Evolutionary conservation across 2,113 vertebrate species (phyloP).

Genomic region (Pollimyrus isidori): DNA sequence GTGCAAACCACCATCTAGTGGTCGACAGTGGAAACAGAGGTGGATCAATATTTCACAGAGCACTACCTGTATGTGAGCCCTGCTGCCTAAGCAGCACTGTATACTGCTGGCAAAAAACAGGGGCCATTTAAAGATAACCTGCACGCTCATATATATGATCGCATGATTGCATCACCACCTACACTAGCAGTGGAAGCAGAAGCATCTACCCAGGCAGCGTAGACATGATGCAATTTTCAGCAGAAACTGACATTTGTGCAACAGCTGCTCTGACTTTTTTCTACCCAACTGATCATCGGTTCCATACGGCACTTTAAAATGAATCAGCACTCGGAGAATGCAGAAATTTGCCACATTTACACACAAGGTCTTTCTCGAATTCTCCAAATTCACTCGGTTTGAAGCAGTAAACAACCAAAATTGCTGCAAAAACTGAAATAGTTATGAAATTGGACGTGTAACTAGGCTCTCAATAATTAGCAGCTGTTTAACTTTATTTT

Average conservation of each 20-base stretch:
- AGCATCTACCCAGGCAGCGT: background rate
- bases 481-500: background rate
- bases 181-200: background rate
- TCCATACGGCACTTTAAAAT: conserved; percentile 53
- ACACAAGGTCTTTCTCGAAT: conserved; percentile 27
- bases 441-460: background rate
- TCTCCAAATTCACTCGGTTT: conserved; percentile 35
- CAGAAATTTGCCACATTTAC: conserved; percentile 41
- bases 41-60: background rate
- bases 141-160: background rate
- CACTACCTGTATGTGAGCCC: background rate
- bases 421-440: background rate
- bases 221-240: conserved; percentile 8
- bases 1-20: conserved; percentile 3
- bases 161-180: background rate
- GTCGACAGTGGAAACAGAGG: background rate
- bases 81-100: background rate
- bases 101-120: background rate
- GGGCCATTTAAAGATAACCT: background rate
- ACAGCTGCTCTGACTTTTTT: conserved; percentile 51
- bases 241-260: conserved; percentile 3
- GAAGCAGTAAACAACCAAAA: background rate
- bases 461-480: conserved; percentile 6
- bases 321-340: conserved; percentile 38
- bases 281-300: conserved; percentile 56